Evolutionary conservation across 2,113 vertebrate genomes (phyloP).

Genomic region (Corythoichthys intestinalis): DNA sequence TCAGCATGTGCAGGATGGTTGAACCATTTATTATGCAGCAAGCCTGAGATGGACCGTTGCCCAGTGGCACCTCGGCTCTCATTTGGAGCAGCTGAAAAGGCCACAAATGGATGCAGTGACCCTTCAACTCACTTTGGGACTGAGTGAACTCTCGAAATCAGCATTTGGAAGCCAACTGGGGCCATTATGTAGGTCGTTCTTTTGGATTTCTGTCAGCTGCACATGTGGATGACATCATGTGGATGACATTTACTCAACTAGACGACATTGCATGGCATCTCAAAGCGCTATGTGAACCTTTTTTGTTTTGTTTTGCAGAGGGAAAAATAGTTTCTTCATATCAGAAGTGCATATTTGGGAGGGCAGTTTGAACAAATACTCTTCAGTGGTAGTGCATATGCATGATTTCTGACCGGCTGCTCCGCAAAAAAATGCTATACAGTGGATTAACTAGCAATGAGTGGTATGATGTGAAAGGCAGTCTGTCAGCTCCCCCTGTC

Average conservation of each 20-base stretch:
- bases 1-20: conserved; percentile 37
- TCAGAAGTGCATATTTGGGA: conserved; percentile 13
- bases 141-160: conserved; percentile 31
- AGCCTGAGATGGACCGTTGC: conserved; percentile 45
- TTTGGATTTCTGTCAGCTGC: conserved; percentile 33
- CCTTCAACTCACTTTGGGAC: conserved; percentile 40
- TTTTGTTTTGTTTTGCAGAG: conserved; percentile 21
- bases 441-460: conserved; percentile 61
- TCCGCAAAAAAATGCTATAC: conserved; percentile 52
- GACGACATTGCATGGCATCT: conserved; percentile 32
- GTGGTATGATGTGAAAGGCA: conserved; percentile 63
- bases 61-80: conserved; percentile 39
- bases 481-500: conserved; percentile 63
- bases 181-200: conserved; percentile 31
- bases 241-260: conserved; percentile 52
- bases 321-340: neutral
- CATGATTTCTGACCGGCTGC: conserved; percentile 48
- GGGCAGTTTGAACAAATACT: conserved; percentile 36
- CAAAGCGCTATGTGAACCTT: conserved; percentile 44
- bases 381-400: conserved; percentile 39
- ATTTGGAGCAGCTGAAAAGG: conserved; percentile 30
- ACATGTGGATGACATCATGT: conserved; percentile 49
- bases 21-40: conserved; percentile 45
- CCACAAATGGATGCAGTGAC: conserved; percentile 52
- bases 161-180: conserved; percentile 32